Evolutionary conservation across 1,140 invertebrate genomes (phyloP).

Genomic region (Drosophila novamexicana): DNA sequence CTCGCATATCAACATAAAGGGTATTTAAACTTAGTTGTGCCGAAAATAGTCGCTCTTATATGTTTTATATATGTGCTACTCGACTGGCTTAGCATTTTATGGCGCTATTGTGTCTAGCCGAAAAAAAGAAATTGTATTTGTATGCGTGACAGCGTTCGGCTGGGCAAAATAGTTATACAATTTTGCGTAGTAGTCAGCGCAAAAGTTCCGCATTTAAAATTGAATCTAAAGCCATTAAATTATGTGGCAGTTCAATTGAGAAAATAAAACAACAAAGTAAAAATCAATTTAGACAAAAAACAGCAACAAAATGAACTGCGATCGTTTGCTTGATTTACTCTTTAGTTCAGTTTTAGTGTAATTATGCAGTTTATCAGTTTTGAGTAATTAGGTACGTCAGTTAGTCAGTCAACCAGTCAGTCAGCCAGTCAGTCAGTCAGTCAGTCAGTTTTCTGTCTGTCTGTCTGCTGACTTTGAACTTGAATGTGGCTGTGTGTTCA

Average conservation of each 20-base stretch:
- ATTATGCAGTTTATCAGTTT: conserved; percentile 1
- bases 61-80: no score
- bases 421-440: not conserved
- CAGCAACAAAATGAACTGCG: not conserved
- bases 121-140: not conserved
- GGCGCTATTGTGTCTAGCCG: conserved; percentile 1
- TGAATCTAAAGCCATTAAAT: conserved; percentile 28
- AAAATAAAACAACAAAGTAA: conserved; percentile 8
- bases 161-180: conserved; percentile 35
- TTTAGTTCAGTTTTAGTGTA: not conserved
- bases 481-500: conserved; percentile 15
- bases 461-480: conserved; percentile 40
- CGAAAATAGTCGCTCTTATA: no score
- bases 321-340: conserved; percentile 19
- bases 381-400: not conserved
- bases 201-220: conserved; percentile 39
- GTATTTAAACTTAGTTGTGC: no score
- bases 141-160: conserved; percentile 8
- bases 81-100: not conserved
- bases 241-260: conserved; percentile 20
- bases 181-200: conserved; percentile 15
- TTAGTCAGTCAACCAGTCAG: not conserved
- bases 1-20: no score
- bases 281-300: conserved; percentile 12
- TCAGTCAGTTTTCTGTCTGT: not conserved